These are phyloP conservation scores for Eulimnadia texana DNA, from an alignment of 1,140 invertebrate genomes.

Conservation along the genomic window DNA sequence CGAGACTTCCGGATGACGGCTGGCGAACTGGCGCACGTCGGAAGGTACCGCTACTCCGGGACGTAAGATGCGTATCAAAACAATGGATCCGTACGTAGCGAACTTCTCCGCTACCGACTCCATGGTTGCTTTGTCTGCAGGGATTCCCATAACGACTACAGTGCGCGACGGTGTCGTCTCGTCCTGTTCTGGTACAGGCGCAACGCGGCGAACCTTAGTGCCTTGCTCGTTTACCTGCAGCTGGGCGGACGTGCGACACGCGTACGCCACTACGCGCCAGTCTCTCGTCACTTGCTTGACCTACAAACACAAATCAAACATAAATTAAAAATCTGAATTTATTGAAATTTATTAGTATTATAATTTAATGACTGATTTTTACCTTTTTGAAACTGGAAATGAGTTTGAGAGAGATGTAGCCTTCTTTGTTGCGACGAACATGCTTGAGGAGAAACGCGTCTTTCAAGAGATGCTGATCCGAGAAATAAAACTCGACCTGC, in stretches of 20 bases:
- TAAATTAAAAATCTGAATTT: not conserved
- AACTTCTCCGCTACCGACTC: conserved; percentile 79
- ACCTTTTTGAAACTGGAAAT: conserved; percentile 88
- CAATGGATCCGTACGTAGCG: conserved; percentile 70
- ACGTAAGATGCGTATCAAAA: conserved; percentile 63
- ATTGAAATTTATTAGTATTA: conserved; percentile 1
- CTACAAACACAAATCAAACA: not conserved
- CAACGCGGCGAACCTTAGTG: conserved; percentile 72
- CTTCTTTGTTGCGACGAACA: conserved; percentile 83
- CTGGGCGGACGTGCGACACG: conserved; percentile 61
- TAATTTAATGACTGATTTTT: conserved; percentile 19
- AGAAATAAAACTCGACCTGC: conserved; percentile 87
- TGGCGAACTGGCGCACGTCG: conserved; percentile 73
- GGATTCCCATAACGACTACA: conserved; percentile 70
- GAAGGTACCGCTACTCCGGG: conserved; percentile 74
- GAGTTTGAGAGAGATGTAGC: conserved; percentile 83
- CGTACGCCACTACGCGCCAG: conserved; percentile 77
- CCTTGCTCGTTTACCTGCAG: conserved; percentile 79
- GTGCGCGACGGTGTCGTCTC: conserved; percentile 76
- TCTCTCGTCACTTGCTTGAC: conserved; percentile 78
- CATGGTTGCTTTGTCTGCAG: conserved; percentile 64
- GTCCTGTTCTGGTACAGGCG: conserved; percentile 73
- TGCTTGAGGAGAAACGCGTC: conserved; percentile 90
- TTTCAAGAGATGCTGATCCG: conserved; percentile 83
- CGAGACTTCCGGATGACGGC: conserved; percentile 73